Base-by-base conservation (phyloP, 2,113 vertebrate genomes). In the Dunckerocampus dactyliophorus region DNA sequence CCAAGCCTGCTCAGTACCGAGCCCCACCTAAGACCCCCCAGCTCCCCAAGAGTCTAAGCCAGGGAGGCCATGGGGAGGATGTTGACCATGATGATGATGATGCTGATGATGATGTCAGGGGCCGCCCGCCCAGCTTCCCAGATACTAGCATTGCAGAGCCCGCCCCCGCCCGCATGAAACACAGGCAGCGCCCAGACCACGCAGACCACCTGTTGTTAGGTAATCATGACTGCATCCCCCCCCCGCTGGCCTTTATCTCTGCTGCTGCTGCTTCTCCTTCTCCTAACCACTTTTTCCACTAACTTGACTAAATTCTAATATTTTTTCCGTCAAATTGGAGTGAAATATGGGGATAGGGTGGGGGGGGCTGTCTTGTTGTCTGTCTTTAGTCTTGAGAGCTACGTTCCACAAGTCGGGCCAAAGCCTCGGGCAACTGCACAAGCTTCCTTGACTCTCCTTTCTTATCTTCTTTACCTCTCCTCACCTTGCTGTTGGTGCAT, bases 371-470 rank as follows among this genome's bases (percentile, higher is more conserved):
- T 7, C 31, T 43, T 49, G 20, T 49, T 49, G 20, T 49, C 20
- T 21, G 17, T 86, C 82, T 84, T 68, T 80, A 84, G 80, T 74
- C 76, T 77, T 53, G 75, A 85, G 83, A 82, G 85, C 86, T 66
- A 81, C 74, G 75, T 84, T 88, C 81, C 84, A 79, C 82, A 87
- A 87, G 89, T 79, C 83, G 85, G 83, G 87, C 89, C 90, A 87
- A 86, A 84, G 88, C 91, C 89, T 90, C 89, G 81, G 89, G 90
- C 91, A 92, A 91, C 88, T 88, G 88, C 89, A 90, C 89, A 91
- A 84, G 90, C 90, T 90, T 91, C 84, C 85, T 89, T 89, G 88
- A 90, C 89, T 92, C 89, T 90, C 90, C 89, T 92, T 89, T 90
- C 89, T 86, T 82, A 60, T 71, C 63, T 69, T 78, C 72, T 74